Evolutionary conservation across 2,888 invertebrate genomes (phyloP).

Genomic region (Acronicta alni): DNA sequence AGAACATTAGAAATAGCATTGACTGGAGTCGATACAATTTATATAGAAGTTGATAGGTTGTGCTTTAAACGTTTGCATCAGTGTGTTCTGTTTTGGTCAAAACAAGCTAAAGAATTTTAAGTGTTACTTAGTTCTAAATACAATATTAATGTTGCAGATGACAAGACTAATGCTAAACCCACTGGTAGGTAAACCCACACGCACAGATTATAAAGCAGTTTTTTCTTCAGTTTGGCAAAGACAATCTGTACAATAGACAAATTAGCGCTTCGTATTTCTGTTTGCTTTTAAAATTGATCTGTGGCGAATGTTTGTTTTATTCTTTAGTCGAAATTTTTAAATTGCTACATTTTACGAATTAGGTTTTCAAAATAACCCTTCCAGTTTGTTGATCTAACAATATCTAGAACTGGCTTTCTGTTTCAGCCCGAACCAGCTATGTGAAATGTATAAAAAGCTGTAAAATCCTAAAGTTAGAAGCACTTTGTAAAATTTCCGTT

Average conservation of each 20-base stretch:
- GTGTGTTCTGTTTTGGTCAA: slow-evolving; percentile 12
- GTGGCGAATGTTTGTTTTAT: no score
- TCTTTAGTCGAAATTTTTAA: no score
- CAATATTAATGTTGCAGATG: slow-evolving; percentile 33
- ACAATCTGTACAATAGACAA: slow-evolving; percentile 20
- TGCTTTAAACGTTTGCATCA: no score
- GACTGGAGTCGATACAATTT: no score
- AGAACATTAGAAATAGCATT: no score
- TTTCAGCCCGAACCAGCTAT: no score
- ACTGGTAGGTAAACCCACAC: slow-evolving; percentile 40
- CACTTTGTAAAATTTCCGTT: not conserved
- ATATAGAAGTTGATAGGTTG: no score
- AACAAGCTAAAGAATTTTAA: slow-evolving; percentile 15
- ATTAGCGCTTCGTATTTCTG: slow-evolving; percentile 11
- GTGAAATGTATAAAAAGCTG: not conserved
- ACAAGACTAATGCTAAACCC: slow-evolving; percentile 38
- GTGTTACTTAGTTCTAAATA: slow-evolving; percentile 25
- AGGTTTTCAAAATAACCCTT: no score
- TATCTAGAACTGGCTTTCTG: no score
- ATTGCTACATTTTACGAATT: no score
- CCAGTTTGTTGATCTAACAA: no score
- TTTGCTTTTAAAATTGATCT: slow-evolving; percentile 2
- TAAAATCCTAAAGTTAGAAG: no score
- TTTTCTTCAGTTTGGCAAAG: slow-evolving; percentile 25
- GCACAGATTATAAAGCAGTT: slow-evolving; percentile 26